Percentiles rank a stretch among this genome's conserved stretches.
phyloP scores from a whole-genome alignment of 2,113 vertebrate species.

The Murina feae region DNA sequence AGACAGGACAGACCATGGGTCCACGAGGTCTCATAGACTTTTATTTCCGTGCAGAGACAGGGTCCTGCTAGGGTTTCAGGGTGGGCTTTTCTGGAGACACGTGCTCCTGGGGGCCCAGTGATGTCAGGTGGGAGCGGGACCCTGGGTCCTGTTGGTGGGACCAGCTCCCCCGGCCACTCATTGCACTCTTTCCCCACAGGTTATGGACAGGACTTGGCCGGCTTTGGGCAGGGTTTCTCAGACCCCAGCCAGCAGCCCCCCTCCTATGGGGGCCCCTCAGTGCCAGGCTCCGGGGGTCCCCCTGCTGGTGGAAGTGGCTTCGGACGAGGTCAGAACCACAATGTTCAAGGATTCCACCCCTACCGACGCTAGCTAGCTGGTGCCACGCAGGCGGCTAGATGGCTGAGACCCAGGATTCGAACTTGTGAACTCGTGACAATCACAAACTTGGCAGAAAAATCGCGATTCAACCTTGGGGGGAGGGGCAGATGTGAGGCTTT shows the following conservation, averaged over 20 bases:
- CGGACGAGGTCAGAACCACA: conserved; percentile 97
- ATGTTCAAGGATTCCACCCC: conserved; percentile 98
- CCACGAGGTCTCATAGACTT: not conserved
- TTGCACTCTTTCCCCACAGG: conserved; percentile 79
- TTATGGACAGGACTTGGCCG: conserved; percentile 97
- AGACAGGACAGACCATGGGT: not conserved
- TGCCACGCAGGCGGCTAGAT: conserved; percentile 73
- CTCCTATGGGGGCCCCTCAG: conserved; percentile 90
- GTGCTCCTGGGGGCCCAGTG: not conserved
- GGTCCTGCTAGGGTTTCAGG: not conserved
- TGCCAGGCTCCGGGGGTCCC: conserved; percentile 89
- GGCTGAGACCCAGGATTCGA: conserved; percentile 80
- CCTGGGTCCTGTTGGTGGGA: not conserved
- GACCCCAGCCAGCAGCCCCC: conserved; percentile 93
- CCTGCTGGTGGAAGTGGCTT: conserved; percentile 89
- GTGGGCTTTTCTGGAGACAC: not conserved
- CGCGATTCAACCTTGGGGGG: conserved; percentile 81
- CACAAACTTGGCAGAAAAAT: conserved; percentile 82
- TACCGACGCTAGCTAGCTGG: conserved; percentile 92
- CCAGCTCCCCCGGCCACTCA: conserved; percentile 33
- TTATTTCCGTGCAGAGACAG: not conserved
- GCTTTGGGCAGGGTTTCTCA: conserved; percentile 95
- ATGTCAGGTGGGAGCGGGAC: not conserved
- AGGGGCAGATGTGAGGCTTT: conserved; percentile 70
- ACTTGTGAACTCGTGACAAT: conserved; percentile 88